Evolutionary conservation across 2,888 invertebrate species (phyloP).

Genomic region (Tiliacea citrago): DNA sequence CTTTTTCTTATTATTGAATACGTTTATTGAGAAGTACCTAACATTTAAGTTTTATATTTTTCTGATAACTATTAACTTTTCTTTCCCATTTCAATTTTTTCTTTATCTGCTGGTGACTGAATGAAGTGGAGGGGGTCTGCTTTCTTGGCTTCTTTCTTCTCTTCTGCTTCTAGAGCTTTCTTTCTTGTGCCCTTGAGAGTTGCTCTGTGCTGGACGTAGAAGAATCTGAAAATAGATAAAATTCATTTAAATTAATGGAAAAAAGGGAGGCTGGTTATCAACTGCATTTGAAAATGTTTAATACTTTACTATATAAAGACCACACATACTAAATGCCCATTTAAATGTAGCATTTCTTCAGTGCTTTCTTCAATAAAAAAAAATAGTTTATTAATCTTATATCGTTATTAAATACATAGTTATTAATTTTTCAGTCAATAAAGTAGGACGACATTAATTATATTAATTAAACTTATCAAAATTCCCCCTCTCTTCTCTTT

Average conservation of each 20-base stretch:
- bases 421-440: no score
- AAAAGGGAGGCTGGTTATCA: not conserved
- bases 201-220: constrained; percentile 79
- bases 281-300: not conserved
- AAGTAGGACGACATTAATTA: no score
- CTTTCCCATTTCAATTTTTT: constrained; percentile 40
- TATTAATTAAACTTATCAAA: not conserved
- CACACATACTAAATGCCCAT: not conserved
- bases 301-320: not conserved
- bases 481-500: not conserved
- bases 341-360: not conserved
- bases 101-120: constrained; percentile 36
- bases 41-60: not conserved
- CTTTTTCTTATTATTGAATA: not conserved
- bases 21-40: constrained; percentile 20
- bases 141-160: constrained; percentile 72
- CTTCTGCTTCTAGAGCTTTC: constrained; percentile 80
- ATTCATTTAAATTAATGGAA: no score
- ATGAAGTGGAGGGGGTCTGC: constrained; percentile 62
- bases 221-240: constrained; percentile 73
- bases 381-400: not conserved
- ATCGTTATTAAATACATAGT: not conserved
- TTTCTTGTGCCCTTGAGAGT: constrained; percentile 75
- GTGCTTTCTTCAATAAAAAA: not conserved
- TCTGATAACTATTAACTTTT: constrained; percentile 39